A percentile compares a stretch with the other conserved stretches of the same genome.
These are phyloP conservation scores for Harpagus bidentatus DNA, from an alignment of 2,113 vertebrate genomes.

Conservation along the genomic window DNA sequence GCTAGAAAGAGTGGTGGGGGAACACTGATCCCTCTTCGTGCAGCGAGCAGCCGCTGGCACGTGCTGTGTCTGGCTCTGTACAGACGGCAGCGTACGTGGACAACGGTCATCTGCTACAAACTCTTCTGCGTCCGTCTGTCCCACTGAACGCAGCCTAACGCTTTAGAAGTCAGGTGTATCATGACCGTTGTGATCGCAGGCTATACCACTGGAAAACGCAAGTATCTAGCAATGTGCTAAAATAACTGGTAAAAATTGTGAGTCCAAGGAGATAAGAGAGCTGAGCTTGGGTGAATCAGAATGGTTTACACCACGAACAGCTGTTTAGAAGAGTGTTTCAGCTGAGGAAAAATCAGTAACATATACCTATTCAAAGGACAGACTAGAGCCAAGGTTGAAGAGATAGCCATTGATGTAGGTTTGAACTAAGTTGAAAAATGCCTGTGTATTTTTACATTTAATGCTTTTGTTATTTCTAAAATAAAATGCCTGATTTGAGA, in stretches of 20 bases:
- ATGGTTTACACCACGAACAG: background rate
- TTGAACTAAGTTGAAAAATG: background rate
- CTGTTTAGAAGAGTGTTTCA: background rate
- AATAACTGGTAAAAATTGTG: background rate
- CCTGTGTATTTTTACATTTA: background rate
- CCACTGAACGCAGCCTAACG: background rate
- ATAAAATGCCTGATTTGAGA: background rate
- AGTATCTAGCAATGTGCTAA: background rate
- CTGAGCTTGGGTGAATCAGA: background rate
- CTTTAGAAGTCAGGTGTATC: background rate
- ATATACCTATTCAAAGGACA: background rate
- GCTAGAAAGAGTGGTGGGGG: background rate
- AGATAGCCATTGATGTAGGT: background rate
- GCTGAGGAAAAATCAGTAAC: background rate
- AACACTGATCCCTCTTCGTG: background rate
- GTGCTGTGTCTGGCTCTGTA: background rate
- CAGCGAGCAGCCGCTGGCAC: background rate
- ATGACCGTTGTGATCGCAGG: rapidly evolving
- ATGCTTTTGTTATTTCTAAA: background rate
- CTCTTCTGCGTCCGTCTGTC: background rate
- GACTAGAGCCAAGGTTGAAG: background rate
- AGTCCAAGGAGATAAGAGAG: background rate
- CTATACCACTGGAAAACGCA: background rate
- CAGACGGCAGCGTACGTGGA: background rate
- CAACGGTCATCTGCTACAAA: background rate